phyloP scores from a whole-genome alignment of 2,888 invertebrate genomes.

The Tuberolachnus salignus region DNA sequence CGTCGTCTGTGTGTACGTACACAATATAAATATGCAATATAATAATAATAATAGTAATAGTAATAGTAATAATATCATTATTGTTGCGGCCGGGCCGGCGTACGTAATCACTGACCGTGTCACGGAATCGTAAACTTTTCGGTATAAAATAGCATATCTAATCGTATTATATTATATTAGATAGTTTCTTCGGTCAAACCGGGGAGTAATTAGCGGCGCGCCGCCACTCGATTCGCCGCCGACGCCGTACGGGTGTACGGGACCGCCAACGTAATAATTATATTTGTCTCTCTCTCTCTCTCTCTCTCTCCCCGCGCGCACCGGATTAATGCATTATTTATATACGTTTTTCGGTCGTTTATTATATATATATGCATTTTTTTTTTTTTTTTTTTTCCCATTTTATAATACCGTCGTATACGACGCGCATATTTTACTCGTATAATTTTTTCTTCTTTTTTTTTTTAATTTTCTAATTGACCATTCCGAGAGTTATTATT shows the following conservation, averaged over 20 bases:
- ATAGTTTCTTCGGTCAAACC: slow-evolving; percentile 24
- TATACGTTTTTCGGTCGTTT: slow-evolving; percentile 36
- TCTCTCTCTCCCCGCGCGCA: not conserved
- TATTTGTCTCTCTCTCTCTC: not conserved
- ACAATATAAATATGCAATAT: no score
- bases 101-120: slow-evolving; percentile 48
- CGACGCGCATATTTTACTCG: not conserved
- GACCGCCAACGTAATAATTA: slow-evolving; percentile 33
- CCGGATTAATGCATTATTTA: slow-evolving; percentile 48
- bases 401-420: not conserved
- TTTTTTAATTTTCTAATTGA: slow-evolving; percentile 44
- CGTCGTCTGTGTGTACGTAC: not conserved
- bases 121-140: slow-evolving; percentile 51
- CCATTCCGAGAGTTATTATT: slow-evolving; percentile 51
- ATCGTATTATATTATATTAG: not conserved
- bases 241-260: no score
- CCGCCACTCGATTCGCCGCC: not conserved
- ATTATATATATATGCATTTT: not conserved
- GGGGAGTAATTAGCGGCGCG: slow-evolving; percentile 33
- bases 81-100: not conserved
- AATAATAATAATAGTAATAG: no score
- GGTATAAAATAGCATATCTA: not conserved
- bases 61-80: no score
- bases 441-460: slow-evolving; percentile 10
- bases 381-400: no score